Percentiles rank a stretch among this genome's conserved stretches.
These are phyloP conservation scores for Folsomia candida DNA, from an alignment of 2,888 invertebrate genomes.

Conservation along the genomic window DNA sequence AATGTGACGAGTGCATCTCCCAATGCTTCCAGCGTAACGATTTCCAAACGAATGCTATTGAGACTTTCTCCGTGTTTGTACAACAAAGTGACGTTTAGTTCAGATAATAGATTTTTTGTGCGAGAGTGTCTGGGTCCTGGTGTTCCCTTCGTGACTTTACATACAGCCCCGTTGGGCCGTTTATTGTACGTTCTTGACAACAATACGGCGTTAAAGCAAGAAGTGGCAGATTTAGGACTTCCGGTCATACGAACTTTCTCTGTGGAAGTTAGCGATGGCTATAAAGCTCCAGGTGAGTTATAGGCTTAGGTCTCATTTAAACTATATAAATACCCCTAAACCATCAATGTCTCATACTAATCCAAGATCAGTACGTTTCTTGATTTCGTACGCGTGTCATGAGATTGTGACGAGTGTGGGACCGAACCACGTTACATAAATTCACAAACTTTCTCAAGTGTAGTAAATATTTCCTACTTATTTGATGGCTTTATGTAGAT, in stretches of 20 bases:
- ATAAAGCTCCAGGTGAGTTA: slow-evolving; percentile 71
- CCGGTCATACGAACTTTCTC: slow-evolving; percentile 69
- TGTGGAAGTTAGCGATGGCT: slow-evolving; percentile 66
- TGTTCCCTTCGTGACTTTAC: slow-evolving; percentile 55
- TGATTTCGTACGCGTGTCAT: too few relatives aligned
- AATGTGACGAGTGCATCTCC: neutral
- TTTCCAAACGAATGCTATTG: slow-evolving; percentile 30
- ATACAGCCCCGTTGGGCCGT: slow-evolving; percentile 40
- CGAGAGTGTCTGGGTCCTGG: slow-evolving; percentile 73
- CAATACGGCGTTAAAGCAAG: slow-evolving; percentile 64
- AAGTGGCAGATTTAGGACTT: slow-evolving; percentile 66
- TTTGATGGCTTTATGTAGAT: too few relatives aligned
- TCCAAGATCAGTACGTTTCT: too few relatives aligned
- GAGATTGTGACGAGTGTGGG: too few relatives aligned
- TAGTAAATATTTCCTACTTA: too few relatives aligned
- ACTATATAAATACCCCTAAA: too few relatives aligned
- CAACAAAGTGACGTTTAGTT: slow-evolving; percentile 51
- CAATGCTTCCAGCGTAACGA: neutral
- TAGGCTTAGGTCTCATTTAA: too few relatives aligned
- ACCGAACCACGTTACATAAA: too few relatives aligned
- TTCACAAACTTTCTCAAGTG: too few relatives aligned
- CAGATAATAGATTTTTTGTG: slow-evolving; percentile 59
- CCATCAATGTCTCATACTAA: too few relatives aligned
- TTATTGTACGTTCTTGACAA: slow-evolving; percentile 58
- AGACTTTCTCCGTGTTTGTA: slow-evolving; percentile 45